Evolutionary conservation across 2,113 vertebrate genomes (phyloP).

Genomic region (Podarcis cretensis): DNA sequence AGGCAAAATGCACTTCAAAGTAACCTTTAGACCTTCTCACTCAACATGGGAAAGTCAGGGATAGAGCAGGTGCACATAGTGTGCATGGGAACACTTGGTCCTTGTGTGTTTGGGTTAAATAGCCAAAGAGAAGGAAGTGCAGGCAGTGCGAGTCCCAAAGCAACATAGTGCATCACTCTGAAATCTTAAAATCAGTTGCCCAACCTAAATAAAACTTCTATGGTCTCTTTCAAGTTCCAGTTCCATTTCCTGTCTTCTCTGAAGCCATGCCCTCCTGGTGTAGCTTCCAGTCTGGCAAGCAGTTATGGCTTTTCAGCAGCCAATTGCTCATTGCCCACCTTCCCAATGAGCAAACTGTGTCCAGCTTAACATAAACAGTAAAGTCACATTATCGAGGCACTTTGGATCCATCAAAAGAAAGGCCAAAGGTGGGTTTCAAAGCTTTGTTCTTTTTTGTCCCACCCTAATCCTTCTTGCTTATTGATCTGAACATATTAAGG

Average conservation of each 20-base stretch:
- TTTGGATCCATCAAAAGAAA: no score
- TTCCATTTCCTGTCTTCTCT: not conserved
- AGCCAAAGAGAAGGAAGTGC: not conserved
- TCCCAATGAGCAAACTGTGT: not conserved
- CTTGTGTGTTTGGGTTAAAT: no score
- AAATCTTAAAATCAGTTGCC: not conserved
- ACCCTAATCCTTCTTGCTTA: not conserved
- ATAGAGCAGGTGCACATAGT: no score
- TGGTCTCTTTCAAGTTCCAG: not conserved
- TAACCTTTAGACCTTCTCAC: no score
- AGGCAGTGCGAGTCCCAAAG: not conserved
- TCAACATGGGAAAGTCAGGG: no score
- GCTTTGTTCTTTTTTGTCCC: no score
- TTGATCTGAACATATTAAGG: not conserved
- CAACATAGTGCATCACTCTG: not conserved
- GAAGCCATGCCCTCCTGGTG: not conserved
- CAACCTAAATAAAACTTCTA: not conserved
- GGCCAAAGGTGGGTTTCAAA: no score
- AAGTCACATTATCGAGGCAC: not conserved
- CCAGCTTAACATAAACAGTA: not conserved
- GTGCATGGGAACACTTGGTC: no score
- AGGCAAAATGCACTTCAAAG: no score
- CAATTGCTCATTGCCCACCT: not conserved
- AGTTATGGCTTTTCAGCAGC: not conserved
- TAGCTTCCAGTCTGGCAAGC: not conserved